phyloP scores from a whole-genome alignment of 2,113 vertebrate species.

The Anser brachyrhynchus region DNA sequence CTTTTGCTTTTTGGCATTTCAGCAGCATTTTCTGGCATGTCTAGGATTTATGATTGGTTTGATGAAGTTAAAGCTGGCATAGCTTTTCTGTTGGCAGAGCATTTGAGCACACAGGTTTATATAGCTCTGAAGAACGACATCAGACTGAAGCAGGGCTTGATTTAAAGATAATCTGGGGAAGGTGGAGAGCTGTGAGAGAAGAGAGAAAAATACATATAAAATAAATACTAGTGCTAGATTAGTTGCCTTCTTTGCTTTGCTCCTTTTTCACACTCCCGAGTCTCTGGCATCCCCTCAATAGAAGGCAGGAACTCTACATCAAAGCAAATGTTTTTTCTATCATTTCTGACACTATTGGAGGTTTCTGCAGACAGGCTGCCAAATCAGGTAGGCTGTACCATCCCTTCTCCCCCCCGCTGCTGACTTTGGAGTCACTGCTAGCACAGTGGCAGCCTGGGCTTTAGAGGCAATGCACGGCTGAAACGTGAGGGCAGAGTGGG shows the following conservation, averaged over 20 bases:
- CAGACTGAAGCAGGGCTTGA: constrained; percentile 26
- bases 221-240: constrained; percentile 15
- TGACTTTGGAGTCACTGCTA: not conserved
- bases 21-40: constrained; percentile 2
- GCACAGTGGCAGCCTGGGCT: not conserved
- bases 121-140: constrained; percentile 35
- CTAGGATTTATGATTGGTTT: constrained; percentile 32
- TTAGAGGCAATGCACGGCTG: not conserved
- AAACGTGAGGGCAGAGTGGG: rapidly evolving
- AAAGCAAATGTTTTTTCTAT: constrained; percentile 46
- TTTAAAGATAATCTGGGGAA: constrained; percentile 29
- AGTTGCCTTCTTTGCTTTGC: not conserved
- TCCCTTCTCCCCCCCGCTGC: not conserved
- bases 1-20: not conserved
- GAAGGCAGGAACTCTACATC: constrained; percentile 24
- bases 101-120: constrained; percentile 54
- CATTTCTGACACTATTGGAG: not conserved
- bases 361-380: not conserved
- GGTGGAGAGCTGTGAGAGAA: constrained; percentile 10
- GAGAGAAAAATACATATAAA: constrained; percentile 46
- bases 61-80: constrained; percentile 44
- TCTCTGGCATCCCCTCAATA: constrained; percentile 18
- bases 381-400: constrained; percentile 24
- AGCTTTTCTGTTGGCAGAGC: constrained; percentile 21
- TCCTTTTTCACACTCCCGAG: not conserved